Evolutionary conservation across 2,888 invertebrate species (phyloP), one percentile per base, ranked within the genome.

Genomic region (Luperina nickerlii): DNA sequence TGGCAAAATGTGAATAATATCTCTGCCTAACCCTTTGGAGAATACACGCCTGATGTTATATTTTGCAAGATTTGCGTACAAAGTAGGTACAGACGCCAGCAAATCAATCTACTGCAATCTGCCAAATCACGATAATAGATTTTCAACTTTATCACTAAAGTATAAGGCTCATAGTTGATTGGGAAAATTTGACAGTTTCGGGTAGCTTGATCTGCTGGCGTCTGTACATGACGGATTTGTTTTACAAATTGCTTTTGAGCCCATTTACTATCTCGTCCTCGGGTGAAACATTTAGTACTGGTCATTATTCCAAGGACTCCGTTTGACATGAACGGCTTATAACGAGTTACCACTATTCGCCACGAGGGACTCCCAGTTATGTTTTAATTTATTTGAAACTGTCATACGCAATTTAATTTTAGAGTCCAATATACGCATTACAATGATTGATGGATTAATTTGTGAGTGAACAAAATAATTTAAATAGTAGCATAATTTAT

Each of bases 381-480:
- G 51, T 84, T 71, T 48, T 67, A 81, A 84, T 81, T 72, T 85
- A 76, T 76, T 73, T 81, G 38, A 0, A 42, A 32, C n/a, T 75
- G 72, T 73, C 65, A 82, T 57, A 42, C n/a, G 32, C 32, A 70
- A 51, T 85, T 74, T 51, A 65, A 75, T 81, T 74, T 57, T 18
- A 20, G 24, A 42, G 62, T 20, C 42, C n/a, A 66, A 57, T 54
- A 20, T 60, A 62, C 32, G 7, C 48, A 27, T 45, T 51, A 57
- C 27, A 24, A 67, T 45, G 24, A 71, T 62, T 67, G n/a, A 63
- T 42, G 27, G 3, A n/a, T 32, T 42, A 38, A 48, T 15, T 32
- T 27, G 8, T 27, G n/a, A 27, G 20, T 15, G 24, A 18, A 7
- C 0, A 9, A 38, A 78, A 48, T 48, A 24, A 18, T 24, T 24